A percentile compares a stretch with the other conserved stretches of the same genome.
Evolutionary conservation across 2,113 vertebrate species (phyloP).

Genomic region (Accipiter cooperii): DNA sequence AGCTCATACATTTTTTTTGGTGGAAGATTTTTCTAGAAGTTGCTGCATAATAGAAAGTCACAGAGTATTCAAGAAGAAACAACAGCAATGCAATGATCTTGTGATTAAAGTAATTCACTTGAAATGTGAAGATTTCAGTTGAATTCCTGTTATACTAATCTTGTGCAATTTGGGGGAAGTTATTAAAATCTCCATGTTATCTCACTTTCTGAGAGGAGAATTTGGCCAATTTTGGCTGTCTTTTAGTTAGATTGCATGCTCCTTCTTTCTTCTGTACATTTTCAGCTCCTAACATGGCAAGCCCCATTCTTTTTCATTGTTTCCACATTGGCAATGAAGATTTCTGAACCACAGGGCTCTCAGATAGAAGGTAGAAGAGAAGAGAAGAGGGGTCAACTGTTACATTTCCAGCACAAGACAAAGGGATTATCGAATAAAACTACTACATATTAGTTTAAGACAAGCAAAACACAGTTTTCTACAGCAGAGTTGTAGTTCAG

Average conservation of each 20-base stretch:
- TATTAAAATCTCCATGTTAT: neutral
- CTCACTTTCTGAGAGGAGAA: neutral
- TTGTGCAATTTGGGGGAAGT: neutral
- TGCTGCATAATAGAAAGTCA: neutral
- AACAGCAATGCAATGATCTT: neutral
- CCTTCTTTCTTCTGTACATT: neutral
- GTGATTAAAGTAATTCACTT: neutral
- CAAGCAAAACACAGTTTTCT: neutral
- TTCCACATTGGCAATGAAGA: neutral
- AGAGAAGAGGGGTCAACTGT: neutral
- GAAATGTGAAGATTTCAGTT: neutral
- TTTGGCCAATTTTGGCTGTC: neutral
- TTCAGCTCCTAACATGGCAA: neutral
- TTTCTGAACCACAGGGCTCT: neutral
- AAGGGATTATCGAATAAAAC: neutral
- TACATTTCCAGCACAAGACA: neutral
- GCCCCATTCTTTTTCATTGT: neutral
- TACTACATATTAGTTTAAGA: neutral
- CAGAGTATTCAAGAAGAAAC: neutral
- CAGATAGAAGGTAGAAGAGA: neutral
- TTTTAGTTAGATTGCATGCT: neutral
- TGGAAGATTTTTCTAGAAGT: neutral
- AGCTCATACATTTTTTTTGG: neutral
- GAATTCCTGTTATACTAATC: neutral
- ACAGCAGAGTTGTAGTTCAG: neutral